Evolutionary conservation across 2,113 vertebrate genomes (phyloP).

Genomic region (Setophaga coronata): DNA sequence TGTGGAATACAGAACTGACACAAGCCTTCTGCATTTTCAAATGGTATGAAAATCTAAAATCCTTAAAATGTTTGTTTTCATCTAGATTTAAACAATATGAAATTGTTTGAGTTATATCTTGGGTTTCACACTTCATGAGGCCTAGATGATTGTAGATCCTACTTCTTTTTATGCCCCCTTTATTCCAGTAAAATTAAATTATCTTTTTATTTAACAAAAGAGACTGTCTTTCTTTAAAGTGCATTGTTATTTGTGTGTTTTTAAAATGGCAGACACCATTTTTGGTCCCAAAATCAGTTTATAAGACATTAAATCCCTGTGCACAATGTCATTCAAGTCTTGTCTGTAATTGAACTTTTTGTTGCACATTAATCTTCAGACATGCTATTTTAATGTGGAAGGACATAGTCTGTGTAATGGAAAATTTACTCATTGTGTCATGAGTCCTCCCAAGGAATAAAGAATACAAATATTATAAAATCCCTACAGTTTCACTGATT

Average conservation of each 20-base stretch:
- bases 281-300: background rate
- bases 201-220: background rate
- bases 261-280: background rate
- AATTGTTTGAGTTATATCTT: background rate
- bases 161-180: background rate
- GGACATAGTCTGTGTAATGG: fast-evolving
- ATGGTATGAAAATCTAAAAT: background rate
- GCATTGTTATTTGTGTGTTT: background rate
- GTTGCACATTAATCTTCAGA: background rate
- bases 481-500: background rate
- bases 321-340: background rate
- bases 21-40: background rate
- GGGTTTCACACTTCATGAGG: background rate
- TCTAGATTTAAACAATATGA: background rate
- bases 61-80: background rate
- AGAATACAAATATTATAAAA: background rate
- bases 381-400: background rate
- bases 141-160: background rate
- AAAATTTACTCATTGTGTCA: background rate
- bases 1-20: background rate
- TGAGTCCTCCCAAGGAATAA: background rate
- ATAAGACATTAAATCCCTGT: background rate
- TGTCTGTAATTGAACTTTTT: background rate
- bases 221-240: background rate
- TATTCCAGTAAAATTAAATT: background rate